These are phyloP conservation scores for Suillia variegata DNA, from an alignment of 2,888 invertebrate genomes.

Conservation along the genomic window DNA sequence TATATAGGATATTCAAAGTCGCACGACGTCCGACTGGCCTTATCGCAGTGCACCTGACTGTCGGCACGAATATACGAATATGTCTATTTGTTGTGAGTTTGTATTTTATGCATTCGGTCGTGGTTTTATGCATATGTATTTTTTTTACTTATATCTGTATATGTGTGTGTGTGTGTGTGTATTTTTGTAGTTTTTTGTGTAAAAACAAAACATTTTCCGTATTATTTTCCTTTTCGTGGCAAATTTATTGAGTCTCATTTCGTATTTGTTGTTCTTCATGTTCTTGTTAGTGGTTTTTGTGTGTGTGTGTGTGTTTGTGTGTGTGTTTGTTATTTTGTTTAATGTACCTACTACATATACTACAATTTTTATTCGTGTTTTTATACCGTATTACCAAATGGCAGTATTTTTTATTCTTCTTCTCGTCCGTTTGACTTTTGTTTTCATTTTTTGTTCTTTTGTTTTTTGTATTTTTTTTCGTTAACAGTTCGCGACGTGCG, in stretches of 20 bases:
- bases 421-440: not conserved
- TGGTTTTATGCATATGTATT: not conserved
- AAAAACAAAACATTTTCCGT: not conserved
- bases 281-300: no score
- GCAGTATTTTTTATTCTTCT: not conserved
- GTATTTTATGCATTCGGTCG: not conserved
- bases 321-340: no score
- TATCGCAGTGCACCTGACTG: no score
- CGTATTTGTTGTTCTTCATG: not conserved
- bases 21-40: no score
- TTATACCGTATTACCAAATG: not conserved
- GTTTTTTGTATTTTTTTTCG: not conserved
- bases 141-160: not conserved
- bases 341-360: no score
- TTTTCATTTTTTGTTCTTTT: not conserved
- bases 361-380: conserved; percentile 3
- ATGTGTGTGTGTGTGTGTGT: not conserved
- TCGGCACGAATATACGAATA: not conserved
- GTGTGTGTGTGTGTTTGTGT: no score
- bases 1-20: no score
- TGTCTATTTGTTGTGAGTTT: not conserved
- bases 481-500: not conserved
- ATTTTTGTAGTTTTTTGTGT: no score
- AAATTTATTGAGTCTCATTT: conserved; percentile 1
- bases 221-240: not conserved